Evolutionary conservation across 53 echinoderm and acorn worm species (phyloP).

Genomic region (Temnopleurus reevesii): DNA sequence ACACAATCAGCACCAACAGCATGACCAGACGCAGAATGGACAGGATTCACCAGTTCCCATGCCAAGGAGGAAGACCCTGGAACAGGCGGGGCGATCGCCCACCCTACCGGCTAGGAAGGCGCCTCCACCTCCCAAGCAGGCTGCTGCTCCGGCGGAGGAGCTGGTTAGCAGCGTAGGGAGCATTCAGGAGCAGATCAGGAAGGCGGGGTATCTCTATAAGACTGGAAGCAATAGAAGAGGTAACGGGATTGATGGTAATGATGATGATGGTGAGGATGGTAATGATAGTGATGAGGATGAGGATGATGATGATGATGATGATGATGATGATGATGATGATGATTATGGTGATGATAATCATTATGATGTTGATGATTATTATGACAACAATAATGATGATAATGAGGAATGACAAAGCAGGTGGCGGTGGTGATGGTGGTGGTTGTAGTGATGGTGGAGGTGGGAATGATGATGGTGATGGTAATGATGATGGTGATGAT

Average conservation of each 20-base stretch:
- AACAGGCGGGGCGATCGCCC: constrained; percentile 54
- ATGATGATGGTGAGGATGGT: neutral
- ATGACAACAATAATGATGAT: neutral
- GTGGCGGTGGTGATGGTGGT: neutral
- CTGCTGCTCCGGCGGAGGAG: neutral
- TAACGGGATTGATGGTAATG: constrained; percentile 9
- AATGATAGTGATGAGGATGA: neutral
- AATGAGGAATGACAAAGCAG: neutral
- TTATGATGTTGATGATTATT: neutral
- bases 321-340: neutral
- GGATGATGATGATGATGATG: neutral
- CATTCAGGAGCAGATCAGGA: constrained; percentile 71
- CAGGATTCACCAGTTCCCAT: neutral
- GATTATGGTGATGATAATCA: neutral
- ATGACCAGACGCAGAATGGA: neutral
- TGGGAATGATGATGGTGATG: neutral
- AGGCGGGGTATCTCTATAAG: constrained; percentile 79
- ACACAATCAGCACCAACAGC: neutral
- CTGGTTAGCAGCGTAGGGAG: constrained; percentile 56
- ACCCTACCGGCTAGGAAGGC: neutral
- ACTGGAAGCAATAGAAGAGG: constrained; percentile 91
- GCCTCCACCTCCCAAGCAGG: constrained; percentile 5
- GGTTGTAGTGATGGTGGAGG: neutral
- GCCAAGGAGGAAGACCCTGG: neutral
- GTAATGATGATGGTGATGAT: neutral